These are phyloP conservation scores for Lasioglossum villosulum DNA, from an alignment of 2,888 invertebrate species.

Conservation along the genomic window DNA sequence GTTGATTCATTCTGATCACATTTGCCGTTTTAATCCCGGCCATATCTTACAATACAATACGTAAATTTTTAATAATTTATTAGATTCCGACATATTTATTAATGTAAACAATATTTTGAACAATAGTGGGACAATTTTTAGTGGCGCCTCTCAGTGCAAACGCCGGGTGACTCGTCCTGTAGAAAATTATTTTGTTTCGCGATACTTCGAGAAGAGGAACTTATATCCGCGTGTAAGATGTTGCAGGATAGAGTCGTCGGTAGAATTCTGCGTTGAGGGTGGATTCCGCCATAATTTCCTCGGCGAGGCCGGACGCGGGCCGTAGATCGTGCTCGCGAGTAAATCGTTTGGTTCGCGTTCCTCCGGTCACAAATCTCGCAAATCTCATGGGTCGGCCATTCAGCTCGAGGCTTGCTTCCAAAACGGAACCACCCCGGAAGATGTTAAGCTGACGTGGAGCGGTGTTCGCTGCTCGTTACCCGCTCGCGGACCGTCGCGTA, in stretches of 20 bases:
- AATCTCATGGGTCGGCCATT: constrained; percentile 38
- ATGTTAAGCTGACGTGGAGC: constrained; percentile 56
- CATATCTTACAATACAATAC: too few species aligned
- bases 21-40: too few species aligned
- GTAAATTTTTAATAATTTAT: too few species aligned
- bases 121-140: too few species aligned
- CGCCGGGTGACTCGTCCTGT: too few species aligned
- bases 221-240: background rate
- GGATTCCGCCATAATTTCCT: constrained; percentile 14
- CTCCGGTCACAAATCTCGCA: constrained; percentile 63
- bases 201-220: too few species aligned
- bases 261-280: background rate
- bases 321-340: constrained; percentile 16
- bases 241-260: background rate
- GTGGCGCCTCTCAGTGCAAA: too few species aligned
- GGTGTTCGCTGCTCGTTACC: constrained; percentile 44
- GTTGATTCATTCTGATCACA: too few species aligned
- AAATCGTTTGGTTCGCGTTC: constrained; percentile 51
- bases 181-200: too few species aligned
- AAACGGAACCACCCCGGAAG: constrained; percentile 63
- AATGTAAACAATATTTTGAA: too few species aligned
- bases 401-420: constrained; percentile 49
- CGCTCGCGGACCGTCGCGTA: constrained; percentile 19
- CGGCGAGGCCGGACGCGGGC: background rate
- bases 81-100: too few species aligned